These are phyloP conservation scores for Pimephales promelas DNA, from an alignment of 2,113 vertebrate genomes.

Conservation along the genomic window DNA sequence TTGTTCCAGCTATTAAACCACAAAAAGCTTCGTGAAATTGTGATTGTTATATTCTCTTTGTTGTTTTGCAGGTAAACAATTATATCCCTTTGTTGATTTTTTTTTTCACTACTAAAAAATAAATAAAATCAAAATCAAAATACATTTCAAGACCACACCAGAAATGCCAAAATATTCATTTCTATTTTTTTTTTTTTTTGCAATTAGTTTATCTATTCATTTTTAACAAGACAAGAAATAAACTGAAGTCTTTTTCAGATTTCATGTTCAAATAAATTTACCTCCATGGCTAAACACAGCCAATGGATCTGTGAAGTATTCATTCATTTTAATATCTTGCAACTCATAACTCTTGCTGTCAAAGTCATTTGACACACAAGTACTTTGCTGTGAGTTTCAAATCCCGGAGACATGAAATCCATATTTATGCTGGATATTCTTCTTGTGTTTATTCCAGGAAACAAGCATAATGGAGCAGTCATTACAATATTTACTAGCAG, in stretches of 20 bases:
- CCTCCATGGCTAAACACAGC: conserved; percentile 39
- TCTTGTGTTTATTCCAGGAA: conserved; percentile 36
- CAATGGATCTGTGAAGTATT: conserved; percentile 36
- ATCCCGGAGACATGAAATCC: conserved; percentile 47
- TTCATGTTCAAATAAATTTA: conserved; percentile 42
- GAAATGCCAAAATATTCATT: neutral
- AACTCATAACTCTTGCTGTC: conserved; percentile 33
- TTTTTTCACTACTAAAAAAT: neutral
- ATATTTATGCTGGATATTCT: conserved; percentile 46
- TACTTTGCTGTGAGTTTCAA: conserved; percentile 42
- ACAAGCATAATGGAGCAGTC: conserved; percentile 46
- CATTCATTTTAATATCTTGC: conserved; percentile 52
- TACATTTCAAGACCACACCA: neutral
- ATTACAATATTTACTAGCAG: conserved; percentile 42
- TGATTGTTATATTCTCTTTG: neutral
- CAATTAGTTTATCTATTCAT: conserved; percentile 12
- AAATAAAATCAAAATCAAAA: neutral
- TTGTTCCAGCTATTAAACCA: neutral
- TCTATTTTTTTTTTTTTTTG: neutral
- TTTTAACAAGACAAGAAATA: conserved; percentile 25
- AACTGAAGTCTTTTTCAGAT: conserved; percentile 16
- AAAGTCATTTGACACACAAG: conserved; percentile 45
- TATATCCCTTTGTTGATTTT: neutral
- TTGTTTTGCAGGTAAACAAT: neutral
- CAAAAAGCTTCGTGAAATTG: conserved; percentile 23